Percentiles rank a stretch among this genome's conserved stretches.
phyloP scores from a whole-genome alignment of 2,113 vertebrate genomes.

The Platichthys stellatus region DNA sequence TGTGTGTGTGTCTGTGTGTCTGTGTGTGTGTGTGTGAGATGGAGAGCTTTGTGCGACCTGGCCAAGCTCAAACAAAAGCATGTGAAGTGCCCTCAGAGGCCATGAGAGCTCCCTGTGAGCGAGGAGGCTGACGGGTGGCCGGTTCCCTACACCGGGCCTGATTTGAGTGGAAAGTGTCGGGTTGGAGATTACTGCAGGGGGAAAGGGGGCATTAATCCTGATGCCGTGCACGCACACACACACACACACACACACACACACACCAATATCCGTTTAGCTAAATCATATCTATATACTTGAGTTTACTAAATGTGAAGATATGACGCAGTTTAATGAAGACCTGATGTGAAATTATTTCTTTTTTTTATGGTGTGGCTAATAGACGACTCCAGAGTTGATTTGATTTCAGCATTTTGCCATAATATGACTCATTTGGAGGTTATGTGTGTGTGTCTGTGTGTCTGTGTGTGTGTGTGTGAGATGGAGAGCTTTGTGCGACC shows the following conservation, averaged over 20 bases:
- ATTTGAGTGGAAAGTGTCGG: no score
- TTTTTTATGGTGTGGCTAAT: no score
- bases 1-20: not conserved
- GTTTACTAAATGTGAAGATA: not conserved
- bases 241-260: no score
- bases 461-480: slow-evolving; percentile 6
- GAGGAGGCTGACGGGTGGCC: no score
- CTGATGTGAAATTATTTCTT: not conserved
- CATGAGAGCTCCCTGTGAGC: no score
- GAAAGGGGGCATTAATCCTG: no score
- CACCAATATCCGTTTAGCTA: no score
- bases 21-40: slow-evolving; percentile 9
- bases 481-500: slow-evolving; percentile 11
- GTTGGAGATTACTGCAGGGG: no score
- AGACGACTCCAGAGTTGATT: not conserved
- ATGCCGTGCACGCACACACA: no score
- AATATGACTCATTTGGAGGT: slow-evolving; percentile 34
- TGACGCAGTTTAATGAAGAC: not conserved
- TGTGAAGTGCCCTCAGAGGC: no score
- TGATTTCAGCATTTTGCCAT: slow-evolving; percentile 7
- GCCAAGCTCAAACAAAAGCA: slow-evolving; percentile 52
- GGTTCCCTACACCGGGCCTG: no score
- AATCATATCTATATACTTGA: no score
- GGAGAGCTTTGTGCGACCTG: slow-evolving; percentile 12
- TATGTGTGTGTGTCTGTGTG: slow-evolving; percentile 3